These are phyloP conservation scores for Poeciliopsis occidentalis DNA, from an alignment of 2,113 vertebrate genomes.

Conservation along the genomic window DNA sequence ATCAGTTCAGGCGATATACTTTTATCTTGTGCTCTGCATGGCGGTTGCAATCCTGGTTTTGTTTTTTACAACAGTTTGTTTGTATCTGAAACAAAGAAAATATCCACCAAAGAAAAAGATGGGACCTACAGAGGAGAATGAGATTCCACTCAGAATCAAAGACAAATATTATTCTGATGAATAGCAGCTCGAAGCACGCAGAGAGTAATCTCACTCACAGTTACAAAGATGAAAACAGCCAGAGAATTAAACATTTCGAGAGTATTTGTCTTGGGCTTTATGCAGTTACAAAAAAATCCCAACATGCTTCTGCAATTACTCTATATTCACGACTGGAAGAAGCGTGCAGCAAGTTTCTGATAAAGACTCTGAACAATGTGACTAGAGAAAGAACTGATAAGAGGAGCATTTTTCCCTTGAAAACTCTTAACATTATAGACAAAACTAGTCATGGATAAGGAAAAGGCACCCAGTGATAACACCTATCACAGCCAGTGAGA, in stretches of 20 bases:
- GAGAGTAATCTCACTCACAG: conserved; percentile 45
- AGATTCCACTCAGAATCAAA: conserved; percentile 70
- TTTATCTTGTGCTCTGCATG: conserved; percentile 54
- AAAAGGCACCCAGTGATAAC: background rate
- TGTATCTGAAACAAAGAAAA: conserved; percentile 63
- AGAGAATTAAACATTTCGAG: conserved; percentile 40
- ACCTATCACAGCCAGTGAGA: conserved; percentile 10
- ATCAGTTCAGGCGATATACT: conserved; percentile 47
- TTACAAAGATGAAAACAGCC: conserved; percentile 43
- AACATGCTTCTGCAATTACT: conserved; percentile 18
- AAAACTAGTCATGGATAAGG: conserved; percentile 1
- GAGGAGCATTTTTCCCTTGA: background rate
- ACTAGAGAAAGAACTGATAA: conserved; percentile 22
- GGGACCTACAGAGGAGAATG: conserved; percentile 42
- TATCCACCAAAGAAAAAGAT: conserved; percentile 24
- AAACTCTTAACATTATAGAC: background rate
- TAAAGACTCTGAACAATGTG: background rate
- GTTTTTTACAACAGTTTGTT: conserved; percentile 56
- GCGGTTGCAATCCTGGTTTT: conserved; percentile 22
- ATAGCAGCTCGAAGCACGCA: conserved; percentile 49
- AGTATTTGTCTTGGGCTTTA: conserved; percentile 42
- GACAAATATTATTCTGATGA: conserved; percentile 68
- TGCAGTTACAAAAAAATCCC: conserved; percentile 28
- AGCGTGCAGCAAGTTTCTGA: conserved; percentile 26
- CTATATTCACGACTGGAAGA: conserved; percentile 17